Base-by-base conservation (phyloP, 1,140 invertebrate species). In the Hyposmocoma kahamanoa region DNA sequence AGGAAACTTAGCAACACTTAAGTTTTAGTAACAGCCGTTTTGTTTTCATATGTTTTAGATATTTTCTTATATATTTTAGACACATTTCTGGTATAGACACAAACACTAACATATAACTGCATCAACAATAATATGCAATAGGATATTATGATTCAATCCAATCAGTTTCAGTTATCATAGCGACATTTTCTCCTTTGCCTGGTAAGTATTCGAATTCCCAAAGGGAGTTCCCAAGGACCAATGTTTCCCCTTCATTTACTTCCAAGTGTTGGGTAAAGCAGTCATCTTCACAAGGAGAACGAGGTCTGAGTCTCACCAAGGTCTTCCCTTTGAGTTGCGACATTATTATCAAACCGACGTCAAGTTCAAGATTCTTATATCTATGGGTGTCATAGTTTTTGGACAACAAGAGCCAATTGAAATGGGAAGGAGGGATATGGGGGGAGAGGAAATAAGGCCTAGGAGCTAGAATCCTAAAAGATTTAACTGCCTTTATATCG, bases 381-480 rank as follows among this genome's bases (percentile, higher is more conserved):
- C 90, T 90, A 21, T 90, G 90, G 6, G 91, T 90, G 22, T 90
- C 90, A 62, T 94, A 95, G 53, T 93, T 90, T 20, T 91, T 91
- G 0, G 93, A 95, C 76, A 95, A 89, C 0, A 95, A 73, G 3
- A 96, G 82, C 94, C 94, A 95, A 67, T 94, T 96, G 56, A 93
- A 92, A 55, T 93, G 90, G 0, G 92, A 91, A 3, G 93, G 91
- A 24, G 93, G 91, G 1, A 94, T 89, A 42, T 92, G 90, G 17
- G 90, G 89, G 1, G 94, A 92, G 0, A 95, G 72, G 70, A 94
- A 94, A 50, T 93, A 92, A 0, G 94, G 94, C 18, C 92, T 82
- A 19, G 90, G 89, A 30, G 93, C 93, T 32, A 93, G 89, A 32
- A 90, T 89, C 15, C 93, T 76, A 4, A 94, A 86, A 0, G 90